Base-by-base conservation (phyloP, 2,888 invertebrate genomes). In the Mesorhabditis spiculigera region DNA sequence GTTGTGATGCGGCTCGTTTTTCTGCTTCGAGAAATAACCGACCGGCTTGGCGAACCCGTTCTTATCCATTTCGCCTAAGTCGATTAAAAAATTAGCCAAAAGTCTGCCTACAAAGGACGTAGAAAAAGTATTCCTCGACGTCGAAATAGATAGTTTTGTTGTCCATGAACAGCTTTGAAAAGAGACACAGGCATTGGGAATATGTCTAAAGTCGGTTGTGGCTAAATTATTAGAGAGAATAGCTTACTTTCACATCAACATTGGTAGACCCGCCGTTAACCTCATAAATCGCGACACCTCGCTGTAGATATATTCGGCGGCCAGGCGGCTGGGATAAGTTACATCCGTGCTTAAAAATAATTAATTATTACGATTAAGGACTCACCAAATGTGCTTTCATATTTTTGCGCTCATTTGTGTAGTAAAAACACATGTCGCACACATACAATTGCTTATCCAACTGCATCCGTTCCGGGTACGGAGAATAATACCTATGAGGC, bases 141-240 rank as follows among this genome's bases (percentile, higher is more conserved):
- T 66, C 66, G 28, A 66, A 69, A 16, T 66, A 42, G 63, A 69
- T 69, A 4, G 69, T 69, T 43, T 69, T 69, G 63, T 69, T 58
- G 66, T 69, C 69, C 42, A 69, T 63, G 66, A 69, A 69, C n/a
- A 69, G 62, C 45, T 69, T 69, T n/a, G 66, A 45, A 41, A 69
- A 66, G 4, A 69, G 63, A 61, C 69, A 69, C 10, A 69, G 66
- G 28, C 66, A 69, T 61, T 69, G 69, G 41, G 65, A 66, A 63
- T 50, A 69, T n/a, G 64, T 50, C 44, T 66, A 66, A 66, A 45
- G 44, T 6, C 13, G 16, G 8, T 13, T 13, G 6, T 65, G 10
- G 5, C 13, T 65, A 13, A 65, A 41, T 16, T 13, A 65, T 6
- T 41, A 28, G 10, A 8, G 10, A 28, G 16, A 10, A 13, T 65